Evolutionary conservation across 2,113 vertebrate species (phyloP).

Genomic region (Cepphus grylle): DNA sequence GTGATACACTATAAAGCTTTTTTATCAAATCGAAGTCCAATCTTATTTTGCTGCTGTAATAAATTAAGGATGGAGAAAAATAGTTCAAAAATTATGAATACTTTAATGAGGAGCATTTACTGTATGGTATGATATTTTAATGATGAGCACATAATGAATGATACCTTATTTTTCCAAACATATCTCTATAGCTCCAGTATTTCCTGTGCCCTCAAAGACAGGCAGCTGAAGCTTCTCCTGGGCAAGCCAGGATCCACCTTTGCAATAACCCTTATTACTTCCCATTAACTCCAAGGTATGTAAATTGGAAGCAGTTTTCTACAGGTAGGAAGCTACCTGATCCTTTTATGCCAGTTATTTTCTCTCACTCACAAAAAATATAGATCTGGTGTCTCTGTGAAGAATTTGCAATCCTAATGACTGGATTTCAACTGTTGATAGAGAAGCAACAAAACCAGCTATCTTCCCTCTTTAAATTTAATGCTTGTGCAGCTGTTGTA

Average conservation of each 20-base stretch:
- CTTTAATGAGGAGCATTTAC: background rate
- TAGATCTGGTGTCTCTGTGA: background rate
- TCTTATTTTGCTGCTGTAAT: background rate
- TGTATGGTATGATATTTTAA: background rate
- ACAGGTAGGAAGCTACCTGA: slow-evolving; percentile 19
- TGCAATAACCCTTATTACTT: slow-evolving; percentile 25
- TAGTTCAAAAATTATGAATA: background rate
- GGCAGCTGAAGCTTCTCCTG: background rate
- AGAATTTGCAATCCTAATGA: background rate
- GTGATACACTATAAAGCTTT: background rate
- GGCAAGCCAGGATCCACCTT: background rate
- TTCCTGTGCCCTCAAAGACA: background rate
- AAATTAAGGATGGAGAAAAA: background rate
- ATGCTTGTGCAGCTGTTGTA: background rate
- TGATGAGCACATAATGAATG: background rate
- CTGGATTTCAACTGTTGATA: background rate
- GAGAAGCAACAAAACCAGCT: background rate
- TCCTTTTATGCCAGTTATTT: slow-evolving; percentile 54
- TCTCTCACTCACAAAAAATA: slow-evolving; percentile 39
- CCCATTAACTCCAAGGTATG: background rate
- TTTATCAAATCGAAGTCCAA: background rate
- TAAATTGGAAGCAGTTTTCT: slow-evolving; percentile 17
- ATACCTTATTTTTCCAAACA: background rate
- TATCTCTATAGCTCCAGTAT: background rate
- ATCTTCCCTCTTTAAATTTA: background rate